Percentiles rank a stretch among this genome's conserved stretches.
phyloP scores from a whole-genome alignment of 1,140 invertebrate genomes.

The Grapholita molesta region DNA sequence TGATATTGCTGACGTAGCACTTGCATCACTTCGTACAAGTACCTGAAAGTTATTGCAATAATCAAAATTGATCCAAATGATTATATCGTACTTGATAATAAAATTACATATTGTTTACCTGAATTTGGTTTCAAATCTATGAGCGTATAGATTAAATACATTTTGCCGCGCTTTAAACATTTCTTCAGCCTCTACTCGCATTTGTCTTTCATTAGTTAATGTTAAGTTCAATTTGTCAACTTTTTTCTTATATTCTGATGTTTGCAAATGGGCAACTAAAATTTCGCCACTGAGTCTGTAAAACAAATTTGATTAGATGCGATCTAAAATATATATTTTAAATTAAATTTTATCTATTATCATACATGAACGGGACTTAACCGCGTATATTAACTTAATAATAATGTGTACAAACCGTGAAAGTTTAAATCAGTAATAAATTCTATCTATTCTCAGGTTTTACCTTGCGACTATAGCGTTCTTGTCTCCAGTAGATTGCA shows the following conservation, averaged over 20 bases:
- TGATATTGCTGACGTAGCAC: constrained; percentile 66
- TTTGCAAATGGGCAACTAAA: constrained; percentile 64
- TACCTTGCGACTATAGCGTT: constrained; percentile 81
- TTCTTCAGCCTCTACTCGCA: constrained; percentile 58
- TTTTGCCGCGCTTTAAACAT: constrained; percentile 56
- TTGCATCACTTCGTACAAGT: constrained; percentile 57
- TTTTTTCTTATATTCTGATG: constrained; percentile 57
- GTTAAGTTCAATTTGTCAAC: constrained; percentile 52
- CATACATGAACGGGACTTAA: no score
- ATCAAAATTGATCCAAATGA: constrained; percentile 1
- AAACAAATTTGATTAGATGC: no score
- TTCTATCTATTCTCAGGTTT: not conserved
- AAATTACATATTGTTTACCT: constrained; percentile 41
- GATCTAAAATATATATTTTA: no score
- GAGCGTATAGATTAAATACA: constrained; percentile 57
- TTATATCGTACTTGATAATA: not conserved
- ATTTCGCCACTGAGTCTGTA: constrained; percentile 68
- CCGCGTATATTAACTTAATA: no score
- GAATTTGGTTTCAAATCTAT: constrained; percentile 60
- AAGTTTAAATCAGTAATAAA: no score
- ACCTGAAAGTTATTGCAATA: constrained; percentile 42
- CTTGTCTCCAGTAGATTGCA: constrained; percentile 81
- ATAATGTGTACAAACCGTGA: no score
- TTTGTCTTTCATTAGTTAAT: constrained; percentile 61
- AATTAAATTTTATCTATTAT: no score